These are phyloP conservation scores for Plecturocebus donacophilus DNA, from an alignment of 2,113 vertebrate genomes.

Conservation along the genomic window DNA sequence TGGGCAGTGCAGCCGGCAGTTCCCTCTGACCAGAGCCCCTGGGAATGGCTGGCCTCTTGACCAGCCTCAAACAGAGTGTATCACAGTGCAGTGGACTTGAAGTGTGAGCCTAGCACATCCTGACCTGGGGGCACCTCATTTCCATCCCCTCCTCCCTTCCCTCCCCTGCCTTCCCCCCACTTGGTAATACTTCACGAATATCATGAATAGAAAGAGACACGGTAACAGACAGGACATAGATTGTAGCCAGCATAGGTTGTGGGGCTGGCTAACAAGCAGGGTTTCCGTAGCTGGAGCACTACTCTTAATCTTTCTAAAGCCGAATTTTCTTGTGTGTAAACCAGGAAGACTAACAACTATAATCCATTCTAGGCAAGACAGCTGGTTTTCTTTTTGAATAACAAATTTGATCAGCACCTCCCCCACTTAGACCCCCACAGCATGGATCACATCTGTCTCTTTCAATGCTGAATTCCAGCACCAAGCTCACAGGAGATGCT, in stretches of 20 bases:
- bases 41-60: slow-evolving; percentile 53
- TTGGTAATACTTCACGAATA: neutral
- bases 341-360: neutral
- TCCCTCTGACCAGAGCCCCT: slow-evolving; percentile 67
- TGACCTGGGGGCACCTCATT: slow-evolving; percentile 36
- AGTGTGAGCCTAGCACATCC: slow-evolving; percentile 42
- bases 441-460: neutral
- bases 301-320: neutral
- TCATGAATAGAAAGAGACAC: slow-evolving; percentile 38
- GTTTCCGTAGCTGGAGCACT: neutral
- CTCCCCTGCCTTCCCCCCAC: neutral
- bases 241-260: neutral
- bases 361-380: neutral
- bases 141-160: neutral
- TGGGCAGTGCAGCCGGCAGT: slow-evolving; percentile 66
- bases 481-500: neutral
- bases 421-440: neutral
- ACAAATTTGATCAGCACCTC: neutral
- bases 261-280: neutral
- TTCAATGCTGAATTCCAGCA: neutral
- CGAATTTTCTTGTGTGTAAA: neutral
- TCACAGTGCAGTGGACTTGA: neutral
- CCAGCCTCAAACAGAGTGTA: slow-evolving; percentile 33
- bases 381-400: neutral
- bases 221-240: neutral